Evolutionary conservation across 2,888 invertebrate species (phyloP).

Genomic region (Calameuta filiformis): DNA sequence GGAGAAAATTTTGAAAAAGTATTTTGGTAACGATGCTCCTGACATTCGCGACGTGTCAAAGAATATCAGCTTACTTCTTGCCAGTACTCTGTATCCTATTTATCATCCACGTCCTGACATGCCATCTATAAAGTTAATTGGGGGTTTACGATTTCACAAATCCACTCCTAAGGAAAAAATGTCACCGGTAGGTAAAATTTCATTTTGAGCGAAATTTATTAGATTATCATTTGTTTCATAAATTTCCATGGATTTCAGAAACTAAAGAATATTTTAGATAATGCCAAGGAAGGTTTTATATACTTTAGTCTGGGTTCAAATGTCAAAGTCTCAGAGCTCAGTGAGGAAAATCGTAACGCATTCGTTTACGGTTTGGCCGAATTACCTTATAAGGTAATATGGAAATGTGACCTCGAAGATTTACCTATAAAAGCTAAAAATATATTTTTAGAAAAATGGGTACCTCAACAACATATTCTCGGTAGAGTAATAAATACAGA

Average conservation of each 20-base stretch:
- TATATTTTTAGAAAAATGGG: conserved; percentile 35
- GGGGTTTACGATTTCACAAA: conserved; percentile 3
- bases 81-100: not conserved
- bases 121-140: conserved; percentile 2
- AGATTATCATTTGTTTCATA: not conserved
- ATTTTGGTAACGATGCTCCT: conserved; percentile 9
- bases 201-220: not conserved
- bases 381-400: conserved; percentile 36
- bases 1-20: conserved; percentile 3
- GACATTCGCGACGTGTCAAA: not conserved
- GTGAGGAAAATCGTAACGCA: not conserved
- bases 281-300: conserved; percentile 39
- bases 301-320: conserved; percentile 42
- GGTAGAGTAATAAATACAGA: not conserved
- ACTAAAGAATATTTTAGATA: conserved; percentile 22
- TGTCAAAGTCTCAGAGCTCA: conserved; percentile 15
- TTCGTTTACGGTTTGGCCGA: conserved; percentile 33
- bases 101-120: conserved; percentile 11
- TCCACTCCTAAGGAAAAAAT: not conserved
- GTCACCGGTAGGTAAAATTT: not conserved
- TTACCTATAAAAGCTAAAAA: conserved; percentile 26
- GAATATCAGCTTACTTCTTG: conserved; percentile 5
- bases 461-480: conserved; percentile 36
- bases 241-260: not conserved
- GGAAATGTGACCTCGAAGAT: conserved; percentile 36